Conservation (phyloP, 2,113 vertebrate genomes). For the Indicator maculatus region DNA sequence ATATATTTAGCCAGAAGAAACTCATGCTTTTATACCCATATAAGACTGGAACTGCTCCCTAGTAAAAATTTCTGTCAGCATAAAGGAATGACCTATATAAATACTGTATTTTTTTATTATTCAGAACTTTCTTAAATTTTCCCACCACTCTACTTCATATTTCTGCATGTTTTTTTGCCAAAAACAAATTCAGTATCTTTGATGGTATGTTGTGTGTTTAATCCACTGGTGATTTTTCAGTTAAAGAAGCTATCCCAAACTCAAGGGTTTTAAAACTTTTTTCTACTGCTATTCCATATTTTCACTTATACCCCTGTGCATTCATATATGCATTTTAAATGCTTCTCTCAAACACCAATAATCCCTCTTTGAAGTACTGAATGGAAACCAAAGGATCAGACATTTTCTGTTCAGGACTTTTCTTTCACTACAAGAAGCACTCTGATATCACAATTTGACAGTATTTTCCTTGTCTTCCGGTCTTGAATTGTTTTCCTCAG, state of each 20-base stretch:
- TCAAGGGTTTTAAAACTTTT: conserved; percentile 61
- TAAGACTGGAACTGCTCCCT: background rate
- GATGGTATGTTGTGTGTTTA: conserved; percentile 47
- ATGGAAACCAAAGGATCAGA: conserved; percentile 50
- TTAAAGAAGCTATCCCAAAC: conserved; percentile 61
- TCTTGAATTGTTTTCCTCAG: background rate
- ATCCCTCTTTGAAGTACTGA: conserved; percentile 53
- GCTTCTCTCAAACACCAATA: conserved; percentile 42
- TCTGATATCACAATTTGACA: conserved; percentile 1
- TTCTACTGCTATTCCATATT: conserved; percentile 44
- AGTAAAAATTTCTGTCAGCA: conserved; percentile 35
- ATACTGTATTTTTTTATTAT: conserved; percentile 56
- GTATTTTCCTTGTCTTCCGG: conserved; percentile 8
- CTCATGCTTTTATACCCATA: background rate
- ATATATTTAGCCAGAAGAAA: background rate
- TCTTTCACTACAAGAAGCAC: conserved; percentile 14
- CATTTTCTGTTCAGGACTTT: conserved; percentile 43
- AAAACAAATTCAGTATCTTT: conserved; percentile 59
- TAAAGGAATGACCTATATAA: conserved; percentile 65
- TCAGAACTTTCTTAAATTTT: conserved; percentile 42
- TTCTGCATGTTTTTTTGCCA: conserved; percentile 35
- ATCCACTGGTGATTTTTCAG: conserved; percentile 62
- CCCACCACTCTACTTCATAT: conserved; percentile 36
- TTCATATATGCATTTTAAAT: conserved; percentile 59
- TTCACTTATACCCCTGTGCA: conserved; percentile 55